Evolutionary conservation across 2,797 vertebrate species (phyloP), one percentile per base, ranked within the genome.

Genomic region (Tamandua tetradactyla): DNA sequence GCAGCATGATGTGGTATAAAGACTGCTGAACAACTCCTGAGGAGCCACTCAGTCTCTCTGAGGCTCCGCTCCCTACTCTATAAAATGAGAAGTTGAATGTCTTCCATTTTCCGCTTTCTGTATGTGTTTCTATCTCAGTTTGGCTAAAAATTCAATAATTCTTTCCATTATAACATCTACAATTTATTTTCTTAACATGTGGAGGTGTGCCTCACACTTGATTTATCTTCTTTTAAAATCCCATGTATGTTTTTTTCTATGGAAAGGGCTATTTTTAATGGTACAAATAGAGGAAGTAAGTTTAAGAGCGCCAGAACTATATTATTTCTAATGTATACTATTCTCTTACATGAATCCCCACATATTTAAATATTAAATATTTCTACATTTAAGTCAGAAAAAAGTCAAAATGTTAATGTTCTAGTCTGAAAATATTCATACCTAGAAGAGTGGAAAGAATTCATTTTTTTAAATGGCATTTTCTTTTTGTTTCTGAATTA

Each of bases 401-500:
- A n/a, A n/a, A n/a, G n/a, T n/a, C n/a, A n/a, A n/a, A n/a, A n/a
- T n/a, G n/a, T n/a, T n/a, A n/a, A n/a, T n/a, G n/a, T n/a, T n/a
- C n/a, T n/a, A n/a, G n/a, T n/a, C n/a, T n/a, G n/a, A n/a, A n/a
- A n/a, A n/a, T n/a, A n/a, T n/a, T n/a, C n/a, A n/a, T n/a, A n/a
- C n/a, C n/a, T n/a, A n/a, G n/a, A n/a, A n/a, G n/a, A n/a, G n/a
- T n/a, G n/a, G n/a, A n/a, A n/a, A 72, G 23, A 84, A 79, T 61
- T 93, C 42, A 79, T 59, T 61, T 42, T 83, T 81, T 87, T 23
- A 64, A 82, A 25, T 9, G 47, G 10, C 4, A 42, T 57, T 89
- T 91, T 87, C 14, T 59, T 75, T 75, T 75, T 64, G 35, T 92
- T 62, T 84, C 81, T 62, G 47, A 91, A 74, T 89, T 42, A 35